Conservation (phyloP, 1,140 invertebrate species). For the Drosophila melanica region DNA sequence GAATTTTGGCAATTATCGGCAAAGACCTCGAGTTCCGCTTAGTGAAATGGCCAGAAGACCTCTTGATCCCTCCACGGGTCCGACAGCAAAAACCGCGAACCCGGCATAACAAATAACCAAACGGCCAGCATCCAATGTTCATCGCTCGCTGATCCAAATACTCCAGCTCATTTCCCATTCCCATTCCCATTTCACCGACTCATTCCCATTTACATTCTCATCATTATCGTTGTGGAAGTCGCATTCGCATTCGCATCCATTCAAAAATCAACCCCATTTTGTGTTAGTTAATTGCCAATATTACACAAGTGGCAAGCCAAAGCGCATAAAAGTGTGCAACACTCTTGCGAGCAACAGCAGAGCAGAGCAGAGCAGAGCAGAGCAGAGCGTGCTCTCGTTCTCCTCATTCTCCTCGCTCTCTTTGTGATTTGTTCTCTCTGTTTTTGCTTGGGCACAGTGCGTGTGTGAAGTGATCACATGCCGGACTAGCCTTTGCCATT, state of each 20-base stretch:
- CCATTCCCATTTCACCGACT: conserved; percentile 12
- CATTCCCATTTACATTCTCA: conserved; percentile 9
- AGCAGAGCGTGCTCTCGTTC: not conserved
- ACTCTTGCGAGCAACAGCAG: conserved; percentile 16
- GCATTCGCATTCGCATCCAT: conserved; percentile 51
- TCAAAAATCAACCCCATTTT: conserved; percentile 80
- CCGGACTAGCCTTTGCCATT: not conserved
- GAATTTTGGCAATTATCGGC: not conserved
- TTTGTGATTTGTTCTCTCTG: conserved; percentile 2
- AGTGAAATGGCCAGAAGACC: conserved; percentile 11
- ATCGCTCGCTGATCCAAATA: not conserved
- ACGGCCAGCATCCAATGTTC: conserved; percentile 15
- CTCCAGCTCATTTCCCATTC: conserved; percentile 13
- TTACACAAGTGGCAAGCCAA: conserved; percentile 73
- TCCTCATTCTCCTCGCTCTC: not conserved
- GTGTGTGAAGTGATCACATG: conserved; percentile 15
- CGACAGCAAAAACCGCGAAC: not conserved
- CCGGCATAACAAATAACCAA: conserved; percentile 23
- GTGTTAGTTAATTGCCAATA: conserved; percentile 80
- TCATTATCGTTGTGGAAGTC: conserved; percentile 41
- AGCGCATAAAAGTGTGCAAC: conserved; percentile 63
- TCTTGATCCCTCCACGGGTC: too few relatives aligned
- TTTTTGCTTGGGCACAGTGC: conserved; percentile 18
- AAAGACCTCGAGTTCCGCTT: not conserved
- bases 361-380: too few relatives aligned